phyloP scores from a whole-genome alignment of 2,888 invertebrate genomes.

The Maniola hyperantus region DNA sequence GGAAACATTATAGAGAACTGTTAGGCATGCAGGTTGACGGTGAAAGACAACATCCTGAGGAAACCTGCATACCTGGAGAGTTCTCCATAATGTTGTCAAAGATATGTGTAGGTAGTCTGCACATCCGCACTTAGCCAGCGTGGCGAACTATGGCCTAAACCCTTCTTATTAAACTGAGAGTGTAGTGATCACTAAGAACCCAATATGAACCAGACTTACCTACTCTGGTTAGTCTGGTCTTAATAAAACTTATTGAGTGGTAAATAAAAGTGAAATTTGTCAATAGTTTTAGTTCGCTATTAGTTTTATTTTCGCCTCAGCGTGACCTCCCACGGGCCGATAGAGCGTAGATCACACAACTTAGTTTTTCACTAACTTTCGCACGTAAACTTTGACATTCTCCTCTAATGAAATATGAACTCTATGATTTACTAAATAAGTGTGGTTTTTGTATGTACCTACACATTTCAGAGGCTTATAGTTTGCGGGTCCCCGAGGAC shows the following conservation, averaged over 20 bases:
- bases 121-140: too few relatives aligned
- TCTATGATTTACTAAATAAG: not conserved
- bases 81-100: too few relatives aligned
- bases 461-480: conserved; percentile 26
- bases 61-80: too few relatives aligned
- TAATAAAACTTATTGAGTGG: not conserved
- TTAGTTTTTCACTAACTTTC: conserved; percentile 31
- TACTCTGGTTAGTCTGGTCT: not conserved
- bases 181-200: too few relatives aligned
- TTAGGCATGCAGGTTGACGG: too few relatives aligned
- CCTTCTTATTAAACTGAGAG: too few relatives aligned
- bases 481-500: conserved; percentile 30
- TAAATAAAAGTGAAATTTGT: not conserved
- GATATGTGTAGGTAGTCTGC: too few relatives aligned
- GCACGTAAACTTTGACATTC: conserved; percentile 26
- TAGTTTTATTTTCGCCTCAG: conserved; percentile 20
- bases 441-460: not conserved
- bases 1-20: too few relatives aligned
- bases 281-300: not conserved
- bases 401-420: conserved; percentile 2
- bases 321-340: conserved; percentile 24
- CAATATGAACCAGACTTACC: too few relatives aligned
- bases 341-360: conserved; percentile 27
- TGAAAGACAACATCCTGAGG: too few relatives aligned
- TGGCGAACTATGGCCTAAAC: too few relatives aligned